Evolutionary conservation across 2,113 vertebrate species (phyloP), one percentile per base, ranked within the genome.

Genomic region (Bathybates hornii): DNA sequence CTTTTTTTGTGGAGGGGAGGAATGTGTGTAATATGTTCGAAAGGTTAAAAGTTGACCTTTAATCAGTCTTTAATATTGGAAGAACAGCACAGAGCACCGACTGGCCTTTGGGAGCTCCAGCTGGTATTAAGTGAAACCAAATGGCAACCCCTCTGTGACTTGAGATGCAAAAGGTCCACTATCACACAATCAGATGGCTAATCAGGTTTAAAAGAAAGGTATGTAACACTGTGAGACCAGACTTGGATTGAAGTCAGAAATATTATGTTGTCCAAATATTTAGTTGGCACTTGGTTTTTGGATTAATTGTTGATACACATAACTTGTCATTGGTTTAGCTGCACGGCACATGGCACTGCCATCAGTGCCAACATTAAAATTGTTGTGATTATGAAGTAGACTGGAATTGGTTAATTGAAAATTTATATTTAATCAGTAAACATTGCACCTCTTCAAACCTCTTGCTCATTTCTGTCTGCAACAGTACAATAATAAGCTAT

Each of bases 11-110:
- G 27, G 45, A 50, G 9, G 16, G 27, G 27, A 32, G 73, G 16
- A 50, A 32, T 32, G 45, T 78, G 45, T 52, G 73, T 52, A 78
- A 19, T 52, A 7, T 78, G 45, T 78, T 52, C 5, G 16, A 78
- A 78, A 78, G 73, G 73, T 52, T 78, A 78, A 9, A 78, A 78
- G 73, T 78, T 83, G 48, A 80, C 71, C 71, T 87, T 80, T 83
- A 76, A 83, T 83, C 57, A 79, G 68, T 68, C 45, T 83, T 80
- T 68, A 87, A 87, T 87, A 80, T 80, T 87, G 56, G 78, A 43
- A 68, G 53, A 78, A 83, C 32, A 83, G 57, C 81, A 66, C 81
- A 53, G 84, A 66, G 57, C 57, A 52, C 41, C 7, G 8, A 32
- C 48, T 54, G 57, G 24, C 78, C 43, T 68, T 57, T 85, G 76